phyloP scores from a whole-genome alignment of 1,140 invertebrate genomes.

The Pseudoatta argentina region DNA sequence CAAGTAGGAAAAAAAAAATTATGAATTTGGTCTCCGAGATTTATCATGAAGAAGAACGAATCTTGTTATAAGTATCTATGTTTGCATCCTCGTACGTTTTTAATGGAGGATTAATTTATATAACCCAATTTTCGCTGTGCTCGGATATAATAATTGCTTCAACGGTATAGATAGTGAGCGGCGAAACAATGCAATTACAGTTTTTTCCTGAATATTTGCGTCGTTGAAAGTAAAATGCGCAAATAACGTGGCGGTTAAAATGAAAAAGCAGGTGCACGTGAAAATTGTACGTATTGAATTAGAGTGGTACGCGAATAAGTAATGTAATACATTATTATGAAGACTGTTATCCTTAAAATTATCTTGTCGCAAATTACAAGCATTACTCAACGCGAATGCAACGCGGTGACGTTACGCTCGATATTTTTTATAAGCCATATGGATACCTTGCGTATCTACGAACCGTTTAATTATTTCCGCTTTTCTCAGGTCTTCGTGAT shows the following conservation, averaged over 20 bases:
- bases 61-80: neutral
- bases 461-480: conserved; percentile 68
- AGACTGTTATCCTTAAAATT: conserved; percentile 59
- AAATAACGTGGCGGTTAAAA: conserved; percentile 15
- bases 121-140: neutral
- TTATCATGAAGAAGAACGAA: conserved; percentile 21
- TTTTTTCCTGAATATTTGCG: conserved; percentile 6
- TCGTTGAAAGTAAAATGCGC: conserved; percentile 11
- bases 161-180: neutral
- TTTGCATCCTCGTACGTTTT: neutral
- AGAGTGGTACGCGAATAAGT: conserved; percentile 1
- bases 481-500: neutral
- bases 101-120: conserved; percentile 22
- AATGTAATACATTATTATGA: neutral
- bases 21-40: conserved; percentile 17
- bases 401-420: conserved; percentile 33
- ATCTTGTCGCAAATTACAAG: conserved; percentile 67
- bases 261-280: conserved; percentile 37
- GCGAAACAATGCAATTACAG: neutral
- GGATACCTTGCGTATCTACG: conserved; percentile 46
- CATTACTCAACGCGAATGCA: conserved; percentile 35
- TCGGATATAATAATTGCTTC: conserved; percentile 13
- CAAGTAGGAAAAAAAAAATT: conserved; percentile 60
- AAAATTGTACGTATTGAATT: conserved; percentile 25
- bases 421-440: conserved; percentile 68